Percentiles rank a stretch among this genome's conserved stretches.
phyloP scores from a whole-genome alignment of 1,140 invertebrate species.

The Nasonia vitripennis region DNA sequence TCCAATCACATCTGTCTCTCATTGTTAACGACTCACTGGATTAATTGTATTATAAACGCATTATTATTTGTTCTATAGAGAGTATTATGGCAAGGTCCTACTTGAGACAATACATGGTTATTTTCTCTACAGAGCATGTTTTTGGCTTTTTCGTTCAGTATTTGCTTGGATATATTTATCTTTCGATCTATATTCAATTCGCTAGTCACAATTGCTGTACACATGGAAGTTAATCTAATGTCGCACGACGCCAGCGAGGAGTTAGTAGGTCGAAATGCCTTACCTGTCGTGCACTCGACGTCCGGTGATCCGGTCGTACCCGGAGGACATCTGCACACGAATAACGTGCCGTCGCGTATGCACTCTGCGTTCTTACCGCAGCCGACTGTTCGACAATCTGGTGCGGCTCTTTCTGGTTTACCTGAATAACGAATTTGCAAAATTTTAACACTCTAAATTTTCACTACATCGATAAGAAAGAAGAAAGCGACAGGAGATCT shows the following conservation, averaged over 20 bases:
- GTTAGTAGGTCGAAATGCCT: constrained; percentile 67
- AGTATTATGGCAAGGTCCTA: constrained; percentile 62
- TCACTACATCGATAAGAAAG: neutral
- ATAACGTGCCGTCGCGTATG: constrained; percentile 84
- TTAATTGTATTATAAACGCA: constrained; percentile 63
- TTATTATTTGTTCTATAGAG: constrained; percentile 36
- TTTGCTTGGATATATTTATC: constrained; percentile 34
- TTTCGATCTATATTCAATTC: constrained; percentile 46
- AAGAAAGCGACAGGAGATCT: neutral
- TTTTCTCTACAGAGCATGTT: constrained; percentile 65
- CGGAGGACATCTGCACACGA: constrained; percentile 87
- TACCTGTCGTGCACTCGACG: constrained; percentile 87
- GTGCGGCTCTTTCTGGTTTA: constrained; percentile 73
- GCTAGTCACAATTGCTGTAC: constrained; percentile 74
- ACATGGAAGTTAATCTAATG: constrained; percentile 66
- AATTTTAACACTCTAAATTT: neutral
- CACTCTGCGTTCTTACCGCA: constrained; percentile 90
- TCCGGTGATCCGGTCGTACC: constrained; percentile 85
- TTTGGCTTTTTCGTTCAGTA: neutral
- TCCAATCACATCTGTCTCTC: constrained; percentile 76
- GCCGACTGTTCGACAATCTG: constrained; percentile 87
- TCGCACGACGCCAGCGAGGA: constrained; percentile 50
- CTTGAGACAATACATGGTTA: constrained; percentile 67
- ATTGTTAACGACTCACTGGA: constrained; percentile 71
- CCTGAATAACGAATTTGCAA: constrained; percentile 72